Percentiles rank a stretch among this genome's conserved stretches.
Conservation (phyloP, 2,888 invertebrate genomes). For the Teleogryllus oceanicus region DNA sequence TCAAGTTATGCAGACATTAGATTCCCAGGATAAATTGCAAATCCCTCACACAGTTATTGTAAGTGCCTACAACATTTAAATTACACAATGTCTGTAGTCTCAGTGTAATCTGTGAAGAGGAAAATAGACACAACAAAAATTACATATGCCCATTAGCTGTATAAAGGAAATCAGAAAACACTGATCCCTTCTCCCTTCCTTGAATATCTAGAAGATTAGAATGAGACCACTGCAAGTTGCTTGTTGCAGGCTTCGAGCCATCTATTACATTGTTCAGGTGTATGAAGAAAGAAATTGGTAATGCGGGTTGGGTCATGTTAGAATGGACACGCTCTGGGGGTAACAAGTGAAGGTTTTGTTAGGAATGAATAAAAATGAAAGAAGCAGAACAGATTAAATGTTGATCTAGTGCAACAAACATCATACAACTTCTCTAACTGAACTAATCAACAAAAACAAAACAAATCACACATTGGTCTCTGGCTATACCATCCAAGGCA, state of each 20-base stretch:
- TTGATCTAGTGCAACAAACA: constrained; percentile 36
- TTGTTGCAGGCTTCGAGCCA: neutral
- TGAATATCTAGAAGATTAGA: no score
- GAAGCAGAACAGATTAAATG: constrained; percentile 30
- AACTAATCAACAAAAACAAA: constrained; percentile 33
- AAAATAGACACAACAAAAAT: no score
- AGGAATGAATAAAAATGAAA: constrained; percentile 31
- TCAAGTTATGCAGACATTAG: neutral
- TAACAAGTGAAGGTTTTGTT: constrained; percentile 20
- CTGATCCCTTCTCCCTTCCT: no score
- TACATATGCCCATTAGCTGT: no score
- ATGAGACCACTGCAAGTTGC: no score
- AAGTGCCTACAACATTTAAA: neutral
- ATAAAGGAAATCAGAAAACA: no score
- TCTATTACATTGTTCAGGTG: neutral
- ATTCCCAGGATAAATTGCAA: neutral
- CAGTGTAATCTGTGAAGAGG: no score
- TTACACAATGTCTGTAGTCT: no score
- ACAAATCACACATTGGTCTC: constrained; percentile 35
- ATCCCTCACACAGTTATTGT: neutral
- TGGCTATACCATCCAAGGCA: constrained; percentile 33
- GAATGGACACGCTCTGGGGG: neutral
- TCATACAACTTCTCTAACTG: constrained; percentile 33
- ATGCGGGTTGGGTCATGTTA: neutral
- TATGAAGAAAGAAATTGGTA: neutral